Evolutionary conservation across 2,888 invertebrate genomes (phyloP).

Genomic region (Tetranychus piercei): DNA sequence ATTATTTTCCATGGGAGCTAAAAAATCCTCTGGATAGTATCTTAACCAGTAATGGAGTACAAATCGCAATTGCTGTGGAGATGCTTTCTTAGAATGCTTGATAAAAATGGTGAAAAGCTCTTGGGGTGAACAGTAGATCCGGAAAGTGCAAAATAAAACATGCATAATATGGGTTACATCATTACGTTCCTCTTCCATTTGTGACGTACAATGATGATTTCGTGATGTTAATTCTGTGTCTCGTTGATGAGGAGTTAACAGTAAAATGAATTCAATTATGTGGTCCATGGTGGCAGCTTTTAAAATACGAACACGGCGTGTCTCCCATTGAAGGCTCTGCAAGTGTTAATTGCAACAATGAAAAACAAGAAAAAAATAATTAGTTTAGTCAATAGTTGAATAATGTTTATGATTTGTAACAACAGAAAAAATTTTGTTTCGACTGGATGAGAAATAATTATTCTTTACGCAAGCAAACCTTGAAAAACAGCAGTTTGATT

Average conservation of each 20-base stretch:
- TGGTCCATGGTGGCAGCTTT: constrained; percentile 87
- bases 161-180: constrained; percentile 23
- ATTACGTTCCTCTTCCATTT: constrained; percentile 21
- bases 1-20: background rate
- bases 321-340: constrained; percentile 93
- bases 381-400: background rate
- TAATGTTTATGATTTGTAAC: too few relatives aligned
- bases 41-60: constrained; percentile 85
- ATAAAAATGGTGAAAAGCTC: constrained; percentile 17
- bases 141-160: constrained; percentile 22
- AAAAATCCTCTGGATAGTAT: constrained; percentile 86
- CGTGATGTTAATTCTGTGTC: constrained; percentile 7
- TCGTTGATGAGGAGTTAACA: constrained; percentile 17
- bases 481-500: too few relatives aligned
- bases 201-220: background rate
- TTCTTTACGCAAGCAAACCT: background rate
- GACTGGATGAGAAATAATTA: background rate
- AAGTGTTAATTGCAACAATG: background rate
- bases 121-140: constrained; percentile 18
- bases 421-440: background rate
- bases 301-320: constrained; percentile 73
- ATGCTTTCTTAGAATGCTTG: constrained; percentile 7
- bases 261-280: constrained; percentile 49
- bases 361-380: background rate
- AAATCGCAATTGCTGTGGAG: constrained; percentile 19